Evolutionary conservation across 2,888 invertebrate species (phyloP).

Genomic region (Oxycera nigricornis): DNA sequence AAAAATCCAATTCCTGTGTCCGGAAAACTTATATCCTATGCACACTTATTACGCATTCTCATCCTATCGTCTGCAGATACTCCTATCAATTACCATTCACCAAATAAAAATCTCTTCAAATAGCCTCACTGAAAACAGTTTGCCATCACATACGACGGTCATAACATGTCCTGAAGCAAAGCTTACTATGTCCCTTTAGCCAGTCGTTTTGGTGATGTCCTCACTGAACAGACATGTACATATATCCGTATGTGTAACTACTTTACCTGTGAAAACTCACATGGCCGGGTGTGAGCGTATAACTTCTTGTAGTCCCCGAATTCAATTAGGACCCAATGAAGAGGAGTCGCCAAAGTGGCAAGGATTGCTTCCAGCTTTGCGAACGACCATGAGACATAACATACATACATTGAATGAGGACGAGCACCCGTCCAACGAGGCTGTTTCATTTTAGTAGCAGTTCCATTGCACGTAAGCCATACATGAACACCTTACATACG

Average conservation of each 20-base stretch:
- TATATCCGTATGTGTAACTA: not conserved
- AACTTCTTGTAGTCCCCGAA: conserved; percentile 15
- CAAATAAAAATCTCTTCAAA: conserved; percentile 36
- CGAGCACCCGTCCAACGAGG: not conserved
- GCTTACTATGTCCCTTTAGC: not conserved
- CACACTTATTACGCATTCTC: conserved; percentile 11
- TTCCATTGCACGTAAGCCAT: conserved; percentile 26
- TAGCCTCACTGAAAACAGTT: conserved; percentile 16
- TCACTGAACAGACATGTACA: not conserved
- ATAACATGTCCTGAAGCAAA: conserved; percentile 22
- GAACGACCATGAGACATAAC: not conserved
- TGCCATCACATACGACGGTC: conserved; percentile 12
- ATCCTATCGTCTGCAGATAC: conserved; percentile 1
- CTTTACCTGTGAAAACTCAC: not conserved
- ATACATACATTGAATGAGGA: not conserved
- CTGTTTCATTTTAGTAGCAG: conserved; percentile 23
- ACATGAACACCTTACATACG: not conserved
- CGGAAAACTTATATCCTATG: not conserved
- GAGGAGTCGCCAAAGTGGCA: conserved; percentile 23
- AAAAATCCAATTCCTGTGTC: too few relatives aligned
- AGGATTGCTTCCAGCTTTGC: conserved; percentile 1
- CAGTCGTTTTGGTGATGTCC: not conserved
- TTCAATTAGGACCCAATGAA: conserved; percentile 37
- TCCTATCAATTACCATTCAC: conserved; percentile 34
- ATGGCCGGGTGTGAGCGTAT: not conserved